Percentiles rank a stretch among this genome's conserved stretches.
phyloP scores from a whole-genome alignment of 2,113 vertebrate species.

The Ginglymostoma cirratum region DNA sequence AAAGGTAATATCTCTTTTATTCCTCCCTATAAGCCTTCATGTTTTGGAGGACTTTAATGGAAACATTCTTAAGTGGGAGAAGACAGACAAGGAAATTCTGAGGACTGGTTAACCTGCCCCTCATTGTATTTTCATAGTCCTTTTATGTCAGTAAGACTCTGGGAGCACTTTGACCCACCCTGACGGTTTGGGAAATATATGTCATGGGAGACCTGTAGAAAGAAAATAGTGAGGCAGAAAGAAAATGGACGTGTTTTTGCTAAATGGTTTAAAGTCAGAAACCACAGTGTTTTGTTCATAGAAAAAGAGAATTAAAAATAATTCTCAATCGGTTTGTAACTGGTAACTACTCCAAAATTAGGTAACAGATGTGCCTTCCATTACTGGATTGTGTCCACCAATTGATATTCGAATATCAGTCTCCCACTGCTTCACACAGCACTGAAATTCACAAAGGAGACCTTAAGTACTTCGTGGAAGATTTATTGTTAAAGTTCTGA shows the following conservation, averaged over 20 bases:
- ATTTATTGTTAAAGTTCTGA: conserved; percentile 23
- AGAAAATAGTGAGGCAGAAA: not conserved
- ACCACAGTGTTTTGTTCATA: not conserved
- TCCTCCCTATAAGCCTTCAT: not conserved
- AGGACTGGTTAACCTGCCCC: not conserved
- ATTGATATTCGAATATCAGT: not conserved
- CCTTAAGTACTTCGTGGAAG: not conserved
- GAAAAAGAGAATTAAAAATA: not conserved
- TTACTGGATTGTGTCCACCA: conserved; percentile 19
- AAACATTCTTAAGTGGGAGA: not conserved
- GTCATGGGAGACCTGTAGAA: not conserved
- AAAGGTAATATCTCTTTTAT: not conserved
- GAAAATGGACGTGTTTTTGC: not conserved
- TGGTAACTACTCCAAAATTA: not conserved
- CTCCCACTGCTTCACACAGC: conserved; percentile 17
- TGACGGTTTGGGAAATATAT: not conserved
- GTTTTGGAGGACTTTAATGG: not conserved
- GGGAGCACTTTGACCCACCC: not conserved
- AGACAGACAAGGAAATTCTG: not conserved
- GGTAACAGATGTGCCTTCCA: not conserved
- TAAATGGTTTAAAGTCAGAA: not conserved
- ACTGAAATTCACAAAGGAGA: not conserved
- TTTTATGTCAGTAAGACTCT: not conserved
- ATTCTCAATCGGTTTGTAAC: not conserved
- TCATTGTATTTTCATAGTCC: not conserved